Base-by-base conservation (phyloP, 2,113 vertebrate genomes). In the Ginglymostoma cirratum region DNA sequence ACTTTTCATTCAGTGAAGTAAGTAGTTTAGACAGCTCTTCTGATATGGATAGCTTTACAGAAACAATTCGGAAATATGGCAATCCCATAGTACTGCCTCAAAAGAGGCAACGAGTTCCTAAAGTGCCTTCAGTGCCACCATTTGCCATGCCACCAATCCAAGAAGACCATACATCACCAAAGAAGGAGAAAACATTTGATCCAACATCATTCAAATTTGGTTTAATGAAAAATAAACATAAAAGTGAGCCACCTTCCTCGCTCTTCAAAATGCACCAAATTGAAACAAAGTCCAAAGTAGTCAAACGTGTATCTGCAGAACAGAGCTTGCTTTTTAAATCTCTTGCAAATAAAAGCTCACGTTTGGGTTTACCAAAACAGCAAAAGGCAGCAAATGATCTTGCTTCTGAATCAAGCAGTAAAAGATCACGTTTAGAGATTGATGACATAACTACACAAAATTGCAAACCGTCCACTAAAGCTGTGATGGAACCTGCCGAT, bases 121-220 rank as follows among this genome's bases (percentile, higher is more conserved):
- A 98, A 96, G 97, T 97, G 0, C 97, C 97, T 1, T 72, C 52
- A 0, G 96, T 97, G 10, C 98, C 98, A 24, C 98, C 97, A 52
- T 99, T 98, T 10, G 98, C 97, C 85, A 97, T 99, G 98, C 99
- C 99, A 1, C 98, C 98, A 1, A 99, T 99, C 95, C 99, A 98
- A 14, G 99, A 99, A 97, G 98, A 99, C 97, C 97, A 96, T 93
- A 97, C 98, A 83, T 72, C 94, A 72, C 45, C 94, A 72, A 95
- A 95, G 48, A 69, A 94, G 92, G 99, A 99, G 97, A 99, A 98
- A 97, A 97, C 98, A 0, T 98, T 99, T 95, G 98, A 99, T 96
- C 98, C 98, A 65, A 98, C 97, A 0, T 55, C 98, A 34, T 99
- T 99, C 96, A 98, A 98, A 70, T 98, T 99, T 92, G 99, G 99